Evolutionary conservation across 2,113 vertebrate genomes (phyloP), one percentile per base, ranked within the genome.

Genomic region (Gallinago paraguaiae): DNA sequence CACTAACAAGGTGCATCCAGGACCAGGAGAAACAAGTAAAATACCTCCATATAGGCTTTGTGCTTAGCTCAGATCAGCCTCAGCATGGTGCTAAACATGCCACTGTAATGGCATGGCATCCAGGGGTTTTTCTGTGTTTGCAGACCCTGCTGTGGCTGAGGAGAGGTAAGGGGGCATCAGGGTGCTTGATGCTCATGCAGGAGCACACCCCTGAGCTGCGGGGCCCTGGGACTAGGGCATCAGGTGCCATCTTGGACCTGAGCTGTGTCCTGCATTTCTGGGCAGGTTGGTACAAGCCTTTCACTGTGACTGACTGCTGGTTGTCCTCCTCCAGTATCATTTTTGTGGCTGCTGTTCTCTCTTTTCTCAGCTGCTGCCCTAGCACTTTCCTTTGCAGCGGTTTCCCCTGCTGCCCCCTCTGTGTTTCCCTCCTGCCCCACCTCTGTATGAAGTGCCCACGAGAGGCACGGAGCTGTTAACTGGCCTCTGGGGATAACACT

Each of bases 51-150:
- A 13, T 2, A 5, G 50, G 83, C 57, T 74, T 45, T 74, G 82
- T 41, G 39, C 18, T 31, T 39, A 18, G n/a, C 64, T 50, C 22
- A 16, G 17, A 16, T 11, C 22, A 51, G 31, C 46, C 56, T 45
- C 0, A 0, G 74, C 1, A 3, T 0, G 0, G 56, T 41, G 82
- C 77, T 65, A 4, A 20, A 22, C 1, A 0, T 9, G 11, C 59
- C 56, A 16, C 48, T 18, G 11, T 20, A 39, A 13, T 7, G 11
- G 12, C 48, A 8, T 8, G 17, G 70, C 65, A 53, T 17, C 59
- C 43, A 43, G 68, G 54, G 39, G 3, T 11, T 16, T 33, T 10
- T 30, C 54, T 6, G 3, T 16, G 46, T 35, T 31, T 70, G 74
- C 50, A 60, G 39, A 64, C 22, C n/a, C 37, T 57, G 63, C 13